Evolutionary conservation across 2,113 vertebrate species (phyloP).

Genomic region (Aythya baeri): DNA sequence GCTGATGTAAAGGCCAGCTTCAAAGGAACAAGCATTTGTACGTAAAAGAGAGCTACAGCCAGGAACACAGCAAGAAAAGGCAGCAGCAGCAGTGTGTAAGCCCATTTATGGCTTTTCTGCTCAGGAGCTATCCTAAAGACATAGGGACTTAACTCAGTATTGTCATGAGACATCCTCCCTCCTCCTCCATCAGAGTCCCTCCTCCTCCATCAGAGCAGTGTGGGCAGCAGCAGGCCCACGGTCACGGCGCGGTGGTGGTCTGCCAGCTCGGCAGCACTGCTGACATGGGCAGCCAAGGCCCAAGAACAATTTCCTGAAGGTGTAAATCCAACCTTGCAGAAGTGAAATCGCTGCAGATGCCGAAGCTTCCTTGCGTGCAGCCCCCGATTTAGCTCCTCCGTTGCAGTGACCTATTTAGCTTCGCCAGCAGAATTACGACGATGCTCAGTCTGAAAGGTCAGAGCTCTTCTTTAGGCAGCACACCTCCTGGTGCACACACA

Average conservation of each 20-base stretch:
- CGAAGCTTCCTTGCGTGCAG: background rate
- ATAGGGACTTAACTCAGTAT: rapidly evolving
- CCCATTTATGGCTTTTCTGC: background rate
- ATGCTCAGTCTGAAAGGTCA: background rate
- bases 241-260: background rate
- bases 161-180: background rate
- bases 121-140: background rate
- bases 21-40: background rate
- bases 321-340: background rate
- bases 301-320: background rate
- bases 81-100: rapidly evolving
- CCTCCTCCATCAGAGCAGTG: background rate
- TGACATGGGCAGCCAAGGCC: background rate
- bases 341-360: background rate
- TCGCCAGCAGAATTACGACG: background rate
- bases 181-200: background rate
- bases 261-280: background rate
- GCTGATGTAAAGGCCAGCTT: background rate
- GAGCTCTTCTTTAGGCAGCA: background rate
- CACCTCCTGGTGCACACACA: rapidly evolving
- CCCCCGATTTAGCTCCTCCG: rapidly evolving
- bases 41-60: background rate
- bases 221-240: rapidly evolving
- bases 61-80: background rate
- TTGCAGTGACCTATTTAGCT: background rate